A percentile compares a stretch with the other conserved stretches of the same genome.
Evolutionary conservation across 2,888 invertebrate genomes (phyloP).

Genomic region (Acronicta leporina): DNA sequence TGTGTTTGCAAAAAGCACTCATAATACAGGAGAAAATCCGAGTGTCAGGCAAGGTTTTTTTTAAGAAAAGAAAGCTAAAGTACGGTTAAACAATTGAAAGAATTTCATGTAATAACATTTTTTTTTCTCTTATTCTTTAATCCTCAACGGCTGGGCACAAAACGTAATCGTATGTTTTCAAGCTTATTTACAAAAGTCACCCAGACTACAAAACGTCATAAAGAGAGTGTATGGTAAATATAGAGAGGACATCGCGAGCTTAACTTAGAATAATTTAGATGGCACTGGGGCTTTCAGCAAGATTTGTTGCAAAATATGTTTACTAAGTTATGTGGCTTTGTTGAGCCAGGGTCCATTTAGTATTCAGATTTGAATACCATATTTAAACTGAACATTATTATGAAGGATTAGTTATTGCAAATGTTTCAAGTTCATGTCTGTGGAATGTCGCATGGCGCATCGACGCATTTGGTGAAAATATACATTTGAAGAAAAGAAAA

Average conservation of each 20-base stretch:
- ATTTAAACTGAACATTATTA: slow-evolving; percentile 16
- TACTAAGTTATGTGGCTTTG: slow-evolving; percentile 35
- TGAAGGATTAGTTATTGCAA: neutral
- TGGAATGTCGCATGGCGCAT: neutral
- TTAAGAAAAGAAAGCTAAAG: no score
- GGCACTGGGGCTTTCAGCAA: slow-evolving; percentile 27
- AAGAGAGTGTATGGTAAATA: slow-evolving; percentile 73
- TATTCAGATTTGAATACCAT: slow-evolving; percentile 1
- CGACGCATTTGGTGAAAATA: neutral
- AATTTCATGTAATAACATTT: no score
- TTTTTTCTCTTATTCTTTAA: no score
- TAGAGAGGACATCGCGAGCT: slow-evolving; percentile 59
- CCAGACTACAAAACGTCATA: slow-evolving; percentile 81
- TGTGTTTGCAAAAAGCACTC: no score
- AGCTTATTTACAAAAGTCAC: slow-evolving; percentile 70
- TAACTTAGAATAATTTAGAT: slow-evolving; percentile 45
- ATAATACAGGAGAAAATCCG: no score
- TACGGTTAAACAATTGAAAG: no score
- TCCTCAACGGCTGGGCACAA: neutral
- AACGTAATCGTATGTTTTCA: slow-evolving; percentile 58
- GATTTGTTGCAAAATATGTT: slow-evolving; percentile 38
- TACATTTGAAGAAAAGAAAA: neutral
- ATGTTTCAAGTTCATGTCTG: neutral
- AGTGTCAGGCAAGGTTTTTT: no score
- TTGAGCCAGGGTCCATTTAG: slow-evolving; percentile 3